Conservation (phyloP, 2,113 vertebrate species). For the Ursus arctos region DNA sequence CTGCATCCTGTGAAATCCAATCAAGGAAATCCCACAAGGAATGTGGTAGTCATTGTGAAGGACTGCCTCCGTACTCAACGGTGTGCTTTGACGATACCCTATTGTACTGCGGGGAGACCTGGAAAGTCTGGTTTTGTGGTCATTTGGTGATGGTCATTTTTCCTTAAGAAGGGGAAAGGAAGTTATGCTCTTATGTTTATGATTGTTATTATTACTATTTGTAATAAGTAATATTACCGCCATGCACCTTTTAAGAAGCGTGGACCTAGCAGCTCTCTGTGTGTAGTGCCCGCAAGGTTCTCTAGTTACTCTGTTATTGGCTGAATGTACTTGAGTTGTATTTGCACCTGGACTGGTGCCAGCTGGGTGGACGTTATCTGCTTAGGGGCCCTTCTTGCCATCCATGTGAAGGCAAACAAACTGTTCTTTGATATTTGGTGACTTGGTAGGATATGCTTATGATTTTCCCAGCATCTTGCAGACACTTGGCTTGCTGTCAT, state of each 20-base stretch:
- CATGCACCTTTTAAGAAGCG: neutral
- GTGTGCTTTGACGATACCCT: neutral
- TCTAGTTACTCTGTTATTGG: neutral
- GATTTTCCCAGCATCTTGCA: neutral
- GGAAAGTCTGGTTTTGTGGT: neutral
- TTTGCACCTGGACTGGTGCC: neutral
- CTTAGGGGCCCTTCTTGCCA: neutral
- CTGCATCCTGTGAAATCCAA: slow-evolving; percentile 86
- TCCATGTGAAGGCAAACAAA: neutral
- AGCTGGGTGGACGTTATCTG: neutral
- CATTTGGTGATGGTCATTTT: neutral
- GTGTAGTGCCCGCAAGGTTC: neutral
- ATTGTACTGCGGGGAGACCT: neutral
- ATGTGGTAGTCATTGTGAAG: neutral
- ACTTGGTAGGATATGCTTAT: neutral
- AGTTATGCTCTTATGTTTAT: neutral
- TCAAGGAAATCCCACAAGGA: slow-evolving; percentile 85
- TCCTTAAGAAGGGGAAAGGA: neutral
- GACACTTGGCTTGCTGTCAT: neutral
- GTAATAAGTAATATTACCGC: neutral
- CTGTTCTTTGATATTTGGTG: neutral
- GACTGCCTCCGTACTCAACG: neutral
- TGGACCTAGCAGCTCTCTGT: neutral
- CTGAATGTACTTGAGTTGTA: neutral
- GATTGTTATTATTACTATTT: neutral